These are phyloP conservation scores for Syndactyla subalaris DNA, from an alignment of 2,797 vertebrate genomes.

Conservation along the genomic window DNA sequence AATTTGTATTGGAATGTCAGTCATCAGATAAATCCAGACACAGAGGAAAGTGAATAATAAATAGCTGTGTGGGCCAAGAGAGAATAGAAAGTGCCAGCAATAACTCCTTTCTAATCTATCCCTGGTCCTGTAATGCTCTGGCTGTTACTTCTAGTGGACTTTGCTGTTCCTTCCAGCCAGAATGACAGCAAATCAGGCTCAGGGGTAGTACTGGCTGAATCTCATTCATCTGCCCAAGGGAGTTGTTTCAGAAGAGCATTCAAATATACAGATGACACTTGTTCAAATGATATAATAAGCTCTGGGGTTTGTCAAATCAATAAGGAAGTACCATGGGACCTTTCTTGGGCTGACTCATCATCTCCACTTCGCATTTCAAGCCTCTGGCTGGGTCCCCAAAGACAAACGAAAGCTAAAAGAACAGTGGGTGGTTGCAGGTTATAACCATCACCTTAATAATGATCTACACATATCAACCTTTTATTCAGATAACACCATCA, in stretches of 20 bases:
- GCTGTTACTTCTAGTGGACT: slow-evolving; percentile 28
- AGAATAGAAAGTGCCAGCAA: slow-evolving; percentile 27
- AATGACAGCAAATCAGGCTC: slow-evolving; percentile 21
- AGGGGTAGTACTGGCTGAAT: not conserved
- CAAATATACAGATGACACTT: not conserved
- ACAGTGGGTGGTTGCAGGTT: not conserved
- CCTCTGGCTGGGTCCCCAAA: not conserved
- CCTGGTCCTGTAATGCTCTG: not conserved
- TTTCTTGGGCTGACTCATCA: not conserved
- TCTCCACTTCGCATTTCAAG: not conserved
- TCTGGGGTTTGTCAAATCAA: slow-evolving; percentile 14
- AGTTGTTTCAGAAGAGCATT: slow-evolving; percentile 7
- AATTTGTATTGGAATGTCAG: slow-evolving; percentile 44
- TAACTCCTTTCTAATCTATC: slow-evolving; percentile 35
- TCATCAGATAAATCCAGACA: slow-evolving; percentile 53
- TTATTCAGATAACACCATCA: not conserved
- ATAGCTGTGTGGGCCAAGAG: slow-evolving; percentile 43
- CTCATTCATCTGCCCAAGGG: not conserved
- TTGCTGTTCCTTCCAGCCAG: not conserved
- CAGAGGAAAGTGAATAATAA: slow-evolving; percentile 54
- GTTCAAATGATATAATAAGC: not conserved
- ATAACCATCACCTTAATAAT: not conserved
- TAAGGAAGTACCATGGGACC: not conserved
- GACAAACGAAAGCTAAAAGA: not conserved
- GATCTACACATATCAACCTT: not conserved